Evolutionary conservation across 2,113 vertebrate genomes (phyloP).

Genomic region (Irena cyanogastra): DNA sequence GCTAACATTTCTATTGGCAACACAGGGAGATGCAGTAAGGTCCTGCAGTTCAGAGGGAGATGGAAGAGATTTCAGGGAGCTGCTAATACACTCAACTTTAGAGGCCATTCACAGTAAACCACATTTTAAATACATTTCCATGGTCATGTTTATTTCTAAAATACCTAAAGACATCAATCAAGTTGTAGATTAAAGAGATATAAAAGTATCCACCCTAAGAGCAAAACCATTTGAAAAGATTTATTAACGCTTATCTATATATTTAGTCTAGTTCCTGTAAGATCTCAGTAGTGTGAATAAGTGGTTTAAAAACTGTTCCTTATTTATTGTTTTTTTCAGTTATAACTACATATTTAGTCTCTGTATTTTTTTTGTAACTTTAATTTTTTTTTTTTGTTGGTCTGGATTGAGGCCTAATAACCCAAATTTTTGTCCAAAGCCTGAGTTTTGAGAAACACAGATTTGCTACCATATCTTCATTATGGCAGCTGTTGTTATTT

Average conservation of each 20-base stretch:
- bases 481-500: not conserved
- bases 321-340: not conserved
- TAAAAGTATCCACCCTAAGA: not conserved
- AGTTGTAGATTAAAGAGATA: constrained; percentile 10
- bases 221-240: constrained; percentile 9
- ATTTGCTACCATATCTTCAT: not conserved
- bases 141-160: constrained; percentile 35
- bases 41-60: not conserved
- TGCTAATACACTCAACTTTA: not conserved
- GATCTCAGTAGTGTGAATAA: not conserved
- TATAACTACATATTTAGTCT: not conserved
- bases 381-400: not conserved
- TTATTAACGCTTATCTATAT: not conserved
- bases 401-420: not conserved
- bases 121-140: constrained; percentile 39
- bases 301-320: not conserved
- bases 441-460: not conserved
- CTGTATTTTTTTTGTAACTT: not conserved
- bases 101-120: not conserved
- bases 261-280: not conserved
- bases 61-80: constrained; percentile 5
- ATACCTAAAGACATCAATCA: constrained; percentile 19
- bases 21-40: not conserved
- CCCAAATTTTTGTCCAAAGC: not conserved
- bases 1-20: constrained; percentile 14